A percentile compares a stretch with the other conserved stretches of the same genome.
Evolutionary conservation across 2,797 vertebrate genomes (phyloP).

Genomic region (Gymnothorax reevesii): DNA sequence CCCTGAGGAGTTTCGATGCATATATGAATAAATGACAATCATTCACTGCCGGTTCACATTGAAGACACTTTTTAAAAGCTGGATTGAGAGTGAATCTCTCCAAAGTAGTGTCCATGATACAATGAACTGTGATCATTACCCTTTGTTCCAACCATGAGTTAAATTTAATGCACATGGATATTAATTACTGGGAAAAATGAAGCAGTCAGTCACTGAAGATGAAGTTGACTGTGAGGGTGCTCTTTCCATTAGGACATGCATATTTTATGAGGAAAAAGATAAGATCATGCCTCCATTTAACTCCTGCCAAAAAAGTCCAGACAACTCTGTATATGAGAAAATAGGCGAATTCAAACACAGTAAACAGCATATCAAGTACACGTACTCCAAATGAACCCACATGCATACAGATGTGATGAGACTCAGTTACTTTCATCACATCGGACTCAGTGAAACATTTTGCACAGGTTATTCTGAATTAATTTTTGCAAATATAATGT

Average conservation of each 20-base stretch:
- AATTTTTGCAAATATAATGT: background rate
- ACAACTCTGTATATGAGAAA: background rate
- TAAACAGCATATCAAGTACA: background rate
- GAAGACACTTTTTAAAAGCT: background rate
- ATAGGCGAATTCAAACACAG: background rate
- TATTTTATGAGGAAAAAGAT: conserved; percentile 18
- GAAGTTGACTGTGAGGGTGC: conserved; percentile 10
- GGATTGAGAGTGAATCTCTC: background rate
- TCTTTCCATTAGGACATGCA: conserved; percentile 14
- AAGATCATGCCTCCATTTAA: background rate
- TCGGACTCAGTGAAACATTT: background rate
- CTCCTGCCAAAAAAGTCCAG: conserved; percentile 14
- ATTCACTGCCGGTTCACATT: background rate
- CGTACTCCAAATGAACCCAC: background rate
- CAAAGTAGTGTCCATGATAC: background rate
- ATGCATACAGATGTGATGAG: background rate
- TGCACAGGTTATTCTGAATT: conserved; percentile 1
- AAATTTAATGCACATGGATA: conserved; percentile 2
- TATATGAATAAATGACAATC: conserved; percentile 2
- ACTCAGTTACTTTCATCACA: background rate
- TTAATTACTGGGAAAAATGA: conserved; percentile 15
- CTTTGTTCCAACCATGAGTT: background rate
- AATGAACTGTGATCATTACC: background rate
- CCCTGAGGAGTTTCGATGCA: background rate
- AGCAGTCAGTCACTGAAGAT: conserved; percentile 7